phyloP scores from a whole-genome alignment of 1,140 invertebrate species.

The Sitobion miscanthi region DNA sequence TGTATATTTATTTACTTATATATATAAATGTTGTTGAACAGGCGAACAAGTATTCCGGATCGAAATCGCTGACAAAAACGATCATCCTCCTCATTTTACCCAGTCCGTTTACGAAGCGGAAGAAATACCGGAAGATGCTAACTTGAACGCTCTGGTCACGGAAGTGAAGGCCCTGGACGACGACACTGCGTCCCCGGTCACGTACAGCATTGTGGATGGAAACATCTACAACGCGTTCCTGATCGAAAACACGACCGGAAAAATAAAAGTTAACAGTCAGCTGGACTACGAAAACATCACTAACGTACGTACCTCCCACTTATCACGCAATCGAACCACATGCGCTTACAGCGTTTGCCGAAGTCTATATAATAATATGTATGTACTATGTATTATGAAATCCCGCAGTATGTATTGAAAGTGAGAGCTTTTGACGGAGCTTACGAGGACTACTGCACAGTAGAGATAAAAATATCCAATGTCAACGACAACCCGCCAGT shows the following conservation, averaged over 20 bases:
- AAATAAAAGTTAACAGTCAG: constrained; percentile 76
- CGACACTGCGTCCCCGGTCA: constrained; percentile 81
- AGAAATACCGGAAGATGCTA: constrained; percentile 80
- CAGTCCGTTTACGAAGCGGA: constrained; percentile 76
- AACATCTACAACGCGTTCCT: constrained; percentile 79
- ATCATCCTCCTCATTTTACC: constrained; percentile 83
- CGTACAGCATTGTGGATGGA: constrained; percentile 79
- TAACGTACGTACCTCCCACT: constrained; percentile 62
- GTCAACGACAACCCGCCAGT: constrained; percentile 84
- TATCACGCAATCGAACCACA: background rate
- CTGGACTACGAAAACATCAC: constrained; percentile 87
- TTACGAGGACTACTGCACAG: constrained; percentile 76
- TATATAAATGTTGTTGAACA: constrained; percentile 57
- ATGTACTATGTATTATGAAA: background rate
- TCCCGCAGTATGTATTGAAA: constrained; percentile 72
- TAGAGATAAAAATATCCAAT: constrained; percentile 80
- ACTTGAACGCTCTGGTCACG: constrained; percentile 78
- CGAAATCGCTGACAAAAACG: constrained; percentile 89
- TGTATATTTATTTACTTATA: background rate
- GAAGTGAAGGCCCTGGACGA: constrained; percentile 81
- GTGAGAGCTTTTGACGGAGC: constrained; percentile 80
- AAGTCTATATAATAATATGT: background rate
- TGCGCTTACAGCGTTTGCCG: background rate
- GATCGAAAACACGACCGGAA: constrained; percentile 79
- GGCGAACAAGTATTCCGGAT: constrained; percentile 80